A percentile compares a stretch with the other conserved stretches of the same genome.
These are phyloP conservation scores for Cheilosia urbana DNA, from an alignment of 2,888 invertebrate species.

Conservation along the genomic window DNA sequence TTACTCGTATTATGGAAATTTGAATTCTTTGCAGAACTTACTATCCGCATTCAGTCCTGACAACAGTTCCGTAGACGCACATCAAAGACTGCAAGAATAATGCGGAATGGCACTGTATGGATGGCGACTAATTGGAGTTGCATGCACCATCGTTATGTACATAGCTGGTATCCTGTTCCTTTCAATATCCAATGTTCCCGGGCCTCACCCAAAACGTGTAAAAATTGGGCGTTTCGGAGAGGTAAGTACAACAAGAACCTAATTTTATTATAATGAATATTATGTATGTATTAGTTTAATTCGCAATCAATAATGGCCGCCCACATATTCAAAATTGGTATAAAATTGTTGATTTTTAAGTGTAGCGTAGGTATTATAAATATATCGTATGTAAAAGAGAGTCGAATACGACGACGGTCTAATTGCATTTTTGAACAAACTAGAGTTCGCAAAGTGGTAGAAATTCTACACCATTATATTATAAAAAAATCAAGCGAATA, in stretches of 20 bases:
- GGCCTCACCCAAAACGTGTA: conserved; percentile 81
- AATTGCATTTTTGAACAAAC: too few relatives aligned
- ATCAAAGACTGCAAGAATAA: conserved; percentile 74
- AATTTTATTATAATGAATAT: neutral
- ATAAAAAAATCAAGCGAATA: too few relatives aligned
- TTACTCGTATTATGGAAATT: conserved; percentile 2
- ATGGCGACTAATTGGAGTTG: conserved; percentile 84
- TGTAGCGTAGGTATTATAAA: too few relatives aligned
- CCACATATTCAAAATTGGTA: neutral
- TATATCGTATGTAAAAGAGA: too few relatives aligned
- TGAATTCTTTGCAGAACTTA: conserved; percentile 50
- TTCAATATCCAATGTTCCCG: conserved; percentile 83
- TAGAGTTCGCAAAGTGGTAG: too few relatives aligned
- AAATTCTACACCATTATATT: too few relatives aligned
- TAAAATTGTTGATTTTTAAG: neutral
- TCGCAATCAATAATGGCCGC: neutral
- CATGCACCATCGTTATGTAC: conserved; percentile 83
- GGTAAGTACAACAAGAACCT: conserved; percentile 76
- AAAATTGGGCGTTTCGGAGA: conserved; percentile 82
- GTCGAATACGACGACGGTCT: too few relatives aligned
- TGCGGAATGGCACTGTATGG: conserved; percentile 83
- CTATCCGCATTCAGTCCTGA: conserved; percentile 42
- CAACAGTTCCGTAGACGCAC: conserved; percentile 65
- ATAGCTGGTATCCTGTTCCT: conserved; percentile 83
- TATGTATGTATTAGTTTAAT: neutral